phyloP scores from a whole-genome alignment of 2,888 invertebrate species.

The Cecidostiba fungosa region DNA sequence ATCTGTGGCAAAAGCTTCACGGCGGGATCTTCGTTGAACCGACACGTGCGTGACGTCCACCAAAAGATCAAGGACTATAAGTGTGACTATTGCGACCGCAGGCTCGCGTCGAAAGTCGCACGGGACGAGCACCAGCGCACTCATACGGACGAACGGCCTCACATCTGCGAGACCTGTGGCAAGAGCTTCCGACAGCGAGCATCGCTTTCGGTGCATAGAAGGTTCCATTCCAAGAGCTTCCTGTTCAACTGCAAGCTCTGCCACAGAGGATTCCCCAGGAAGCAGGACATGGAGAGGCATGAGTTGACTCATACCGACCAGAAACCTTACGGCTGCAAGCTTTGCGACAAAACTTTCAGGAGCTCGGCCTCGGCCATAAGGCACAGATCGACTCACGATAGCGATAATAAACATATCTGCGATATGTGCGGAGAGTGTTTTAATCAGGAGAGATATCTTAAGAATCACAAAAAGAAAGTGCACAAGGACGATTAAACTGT shows the following conservation, averaged over 20 bases:
- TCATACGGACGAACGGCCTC: constrained; percentile 74
- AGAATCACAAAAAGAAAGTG: constrained; percentile 77
- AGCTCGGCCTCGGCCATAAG: constrained; percentile 67
- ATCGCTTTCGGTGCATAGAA: constrained; percentile 80
- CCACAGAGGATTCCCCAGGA: constrained; percentile 79
- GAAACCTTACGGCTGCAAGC: constrained; percentile 81
- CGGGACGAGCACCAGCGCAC: constrained; percentile 74
- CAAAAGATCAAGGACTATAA: constrained; percentile 70
- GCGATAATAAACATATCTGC: constrained; percentile 77
- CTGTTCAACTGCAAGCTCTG: constrained; percentile 72
- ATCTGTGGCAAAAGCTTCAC: constrained; percentile 76
- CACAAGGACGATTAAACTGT: constrained; percentile 57
- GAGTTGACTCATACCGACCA: constrained; percentile 80
- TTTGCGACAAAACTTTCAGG: constrained; percentile 80
- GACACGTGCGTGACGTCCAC: constrained; percentile 75
- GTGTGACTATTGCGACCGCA: constrained; percentile 74
- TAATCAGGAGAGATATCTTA: constrained; percentile 81
- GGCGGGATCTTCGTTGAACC: constrained; percentile 71
- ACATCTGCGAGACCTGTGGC: constrained; percentile 80
- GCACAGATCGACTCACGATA: constrained; percentile 81
- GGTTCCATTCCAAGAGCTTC: constrained; percentile 66
- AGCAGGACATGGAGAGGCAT: constrained; percentile 80
- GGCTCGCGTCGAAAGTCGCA: constrained; percentile 71
- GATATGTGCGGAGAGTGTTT: constrained; percentile 79
- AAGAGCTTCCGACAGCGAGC: constrained; percentile 80